A percentile compares a stretch with the other conserved stretches of the same genome.
These are phyloP conservation scores for Nudaria mundana DNA, from an alignment of 2,888 invertebrate species.

Conservation along the genomic window DNA sequence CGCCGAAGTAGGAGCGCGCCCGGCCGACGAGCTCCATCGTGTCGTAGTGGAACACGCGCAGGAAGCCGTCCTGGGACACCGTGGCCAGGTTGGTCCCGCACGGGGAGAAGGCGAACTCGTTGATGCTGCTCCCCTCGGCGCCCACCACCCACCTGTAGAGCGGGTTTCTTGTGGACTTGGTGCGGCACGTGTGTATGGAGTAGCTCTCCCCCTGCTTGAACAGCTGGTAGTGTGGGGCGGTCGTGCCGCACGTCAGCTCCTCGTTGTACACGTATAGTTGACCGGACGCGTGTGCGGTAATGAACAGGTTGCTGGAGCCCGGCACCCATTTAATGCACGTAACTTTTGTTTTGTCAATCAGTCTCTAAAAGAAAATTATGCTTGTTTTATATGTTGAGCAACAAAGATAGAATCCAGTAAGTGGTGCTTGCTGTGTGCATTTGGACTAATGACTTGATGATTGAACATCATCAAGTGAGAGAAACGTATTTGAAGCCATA, in stretches of 20 bases:
- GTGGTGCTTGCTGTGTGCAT: too few species aligned
- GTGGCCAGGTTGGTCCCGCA: slow-evolving; percentile 95
- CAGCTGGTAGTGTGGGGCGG: slow-evolving; percentile 96
- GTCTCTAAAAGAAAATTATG: slow-evolving; percentile 79
- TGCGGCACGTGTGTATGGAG: slow-evolving; percentile 96
- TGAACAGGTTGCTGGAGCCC: slow-evolving; percentile 94
- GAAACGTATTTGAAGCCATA: too few species aligned
- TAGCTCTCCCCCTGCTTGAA: slow-evolving; percentile 97
- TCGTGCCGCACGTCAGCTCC: slow-evolving; percentile 93
- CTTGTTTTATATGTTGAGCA: too few species aligned
- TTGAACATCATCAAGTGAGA: too few species aligned
- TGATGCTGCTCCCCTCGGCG: slow-evolving; percentile 90
- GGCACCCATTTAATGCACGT: slow-evolving; percentile 99
- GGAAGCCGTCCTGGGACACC: slow-evolving; percentile 96
- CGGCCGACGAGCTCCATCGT: slow-evolving; percentile 97
- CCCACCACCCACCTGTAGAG: slow-evolving; percentile 92
- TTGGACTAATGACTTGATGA: too few species aligned
- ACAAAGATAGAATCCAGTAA: too few species aligned
- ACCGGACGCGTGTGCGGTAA: slow-evolving; percentile 97
- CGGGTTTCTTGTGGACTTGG: slow-evolving; percentile 97
- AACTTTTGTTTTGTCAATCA: slow-evolving; percentile 96
- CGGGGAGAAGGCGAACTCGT: slow-evolving; percentile 98
- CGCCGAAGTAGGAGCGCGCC: slow-evolving; percentile 98
- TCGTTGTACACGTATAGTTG: slow-evolving; percentile 99
- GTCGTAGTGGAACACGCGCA: slow-evolving; percentile 98